Evolutionary conservation across 2,797 vertebrate species (phyloP).

Genomic region (Fringilla coelebs): DNA sequence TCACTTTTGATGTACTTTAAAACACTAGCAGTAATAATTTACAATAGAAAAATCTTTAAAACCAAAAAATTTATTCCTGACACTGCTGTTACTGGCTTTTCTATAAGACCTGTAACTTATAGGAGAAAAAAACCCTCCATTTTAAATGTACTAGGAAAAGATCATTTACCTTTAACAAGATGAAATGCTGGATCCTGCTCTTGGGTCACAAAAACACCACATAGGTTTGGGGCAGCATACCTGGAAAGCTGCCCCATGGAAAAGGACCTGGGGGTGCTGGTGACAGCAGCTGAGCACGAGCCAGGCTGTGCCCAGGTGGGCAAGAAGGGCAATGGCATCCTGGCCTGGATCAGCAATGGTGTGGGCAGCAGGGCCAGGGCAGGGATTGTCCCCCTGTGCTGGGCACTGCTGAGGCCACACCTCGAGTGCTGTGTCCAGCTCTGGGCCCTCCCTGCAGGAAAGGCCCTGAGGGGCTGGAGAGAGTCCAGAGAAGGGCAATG

Average conservation of each 20-base stretch:
- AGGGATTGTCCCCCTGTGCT: background rate
- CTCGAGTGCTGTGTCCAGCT: background rate
- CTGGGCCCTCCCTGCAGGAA: background rate
- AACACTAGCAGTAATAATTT: background rate
- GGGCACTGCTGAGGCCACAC: background rate
- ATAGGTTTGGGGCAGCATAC: background rate
- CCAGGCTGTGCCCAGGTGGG: background rate
- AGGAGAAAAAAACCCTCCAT: background rate
- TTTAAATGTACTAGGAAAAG: background rate
- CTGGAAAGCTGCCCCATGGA: fast-evolving
- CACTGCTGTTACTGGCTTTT: background rate
- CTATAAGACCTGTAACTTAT: background rate
- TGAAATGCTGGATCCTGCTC: background rate
- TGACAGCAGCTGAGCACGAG: background rate
- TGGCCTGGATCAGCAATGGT: background rate
- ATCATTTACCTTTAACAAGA: background rate
- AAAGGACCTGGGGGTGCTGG: background rate
- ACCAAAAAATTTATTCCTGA: background rate
- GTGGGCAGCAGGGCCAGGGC: background rate
- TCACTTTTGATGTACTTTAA: background rate
- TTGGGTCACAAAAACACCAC: fast-evolving
- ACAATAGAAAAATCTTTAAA: background rate
- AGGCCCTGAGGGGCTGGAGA: fast-evolving
- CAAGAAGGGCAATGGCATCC: background rate
- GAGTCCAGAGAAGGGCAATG: fast-evolving